Base-by-base conservation (phyloP, 2,888 invertebrate species). In the Heterodera filipjevi region DNA sequence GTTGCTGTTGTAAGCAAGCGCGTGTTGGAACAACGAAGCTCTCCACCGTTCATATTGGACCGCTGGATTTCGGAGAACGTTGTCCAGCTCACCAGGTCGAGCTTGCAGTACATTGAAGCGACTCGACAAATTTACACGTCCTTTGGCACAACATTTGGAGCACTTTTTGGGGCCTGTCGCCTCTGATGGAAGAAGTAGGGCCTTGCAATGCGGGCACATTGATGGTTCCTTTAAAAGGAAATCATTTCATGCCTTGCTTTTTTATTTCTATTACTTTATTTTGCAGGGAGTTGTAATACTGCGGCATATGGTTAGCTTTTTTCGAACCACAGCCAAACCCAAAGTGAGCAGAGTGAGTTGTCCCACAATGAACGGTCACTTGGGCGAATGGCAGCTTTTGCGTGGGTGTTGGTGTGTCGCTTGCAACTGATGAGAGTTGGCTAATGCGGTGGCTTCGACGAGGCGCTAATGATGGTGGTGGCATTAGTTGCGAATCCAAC, bases 81-180 rank as follows among this genome's bases (percentile, higher is more conserved):
- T n/a, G 5, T 30, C 30, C 3, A 71, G 10, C 1, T 46, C 71
- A 5, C 39, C 27, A 1, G 71, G 71, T 1, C 39, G n/a, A n/a
- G n/a, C 30, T 71, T 71, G 71, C 19, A 70, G n/a, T 1, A 2
- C 71, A 0, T 5, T 70, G 30, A 30, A 70, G n/a, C 71, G 71
- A 0, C 2, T 5, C 6, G 6, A 3, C 30, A 70, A 12, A n/a
- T 46, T 30, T 8, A 70, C 71, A 1, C 71, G 27, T n/a, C 71
- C 71, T 6, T 70, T 70, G 3, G 71, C 71, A 6, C 71, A 70
- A 5, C 71, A 70, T 30, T 70, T 70, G n/a, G 71, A n/a, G 6
- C 8, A 70, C 5, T 27, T 30, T 2, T 8, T n/a, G 5, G 39
- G 71, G 27, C 71, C 71, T 3, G 46, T 70, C 8, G 27, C n/a